Percentiles rank a stretch among this genome's conserved stretches.
Conservation (phyloP, 2,113 vertebrate genomes). For the Rhinogobius similis region DNA sequence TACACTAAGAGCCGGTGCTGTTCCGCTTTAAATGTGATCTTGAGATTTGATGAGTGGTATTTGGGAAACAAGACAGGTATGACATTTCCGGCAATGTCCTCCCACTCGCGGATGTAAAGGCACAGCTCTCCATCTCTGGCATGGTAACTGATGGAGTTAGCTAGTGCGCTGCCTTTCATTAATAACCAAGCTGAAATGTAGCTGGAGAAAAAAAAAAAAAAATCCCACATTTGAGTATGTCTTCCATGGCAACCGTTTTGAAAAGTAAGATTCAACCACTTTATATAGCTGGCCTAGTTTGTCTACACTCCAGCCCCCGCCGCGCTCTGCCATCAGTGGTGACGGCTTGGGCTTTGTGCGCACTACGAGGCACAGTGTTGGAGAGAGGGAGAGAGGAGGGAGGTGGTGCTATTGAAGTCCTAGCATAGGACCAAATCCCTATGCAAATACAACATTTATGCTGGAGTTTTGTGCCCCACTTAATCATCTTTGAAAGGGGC, state of each 20-base stretch:
- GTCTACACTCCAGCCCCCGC: constrained; percentile 42
- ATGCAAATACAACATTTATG: constrained; percentile 40
- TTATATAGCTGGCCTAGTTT: constrained; percentile 73
- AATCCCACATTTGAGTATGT: constrained; percentile 43
- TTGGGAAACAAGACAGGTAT: constrained; percentile 62
- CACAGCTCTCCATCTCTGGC: constrained; percentile 4
- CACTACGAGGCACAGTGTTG: constrained; percentile 12
- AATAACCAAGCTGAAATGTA: constrained; percentile 45
- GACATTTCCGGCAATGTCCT: constrained; percentile 51
- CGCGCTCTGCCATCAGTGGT: constrained; percentile 45
- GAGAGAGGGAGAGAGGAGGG: constrained; percentile 6
- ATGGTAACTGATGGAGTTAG: constrained; percentile 4
- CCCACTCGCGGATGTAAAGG: constrained; percentile 17
- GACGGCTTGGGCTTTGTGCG: constrained; percentile 35
- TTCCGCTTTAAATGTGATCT: constrained; percentile 63
- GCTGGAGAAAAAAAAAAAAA: constrained; percentile 6
- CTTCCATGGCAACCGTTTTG: constrained; percentile 60
- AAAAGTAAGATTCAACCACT: constrained; percentile 67
- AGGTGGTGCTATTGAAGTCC: neutral
- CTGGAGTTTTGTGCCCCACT: constrained; percentile 44
- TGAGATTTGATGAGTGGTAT: constrained; percentile 66
- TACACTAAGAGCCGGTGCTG: constrained; percentile 33
- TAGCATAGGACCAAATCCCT: constrained; percentile 19
- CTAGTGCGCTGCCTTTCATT: constrained; percentile 32
- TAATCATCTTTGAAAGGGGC: constrained; percentile 29